Evolutionary conservation across 1,140 invertebrate genomes (phyloP).

Genomic region (Leptonema lineaticorne): DNA sequence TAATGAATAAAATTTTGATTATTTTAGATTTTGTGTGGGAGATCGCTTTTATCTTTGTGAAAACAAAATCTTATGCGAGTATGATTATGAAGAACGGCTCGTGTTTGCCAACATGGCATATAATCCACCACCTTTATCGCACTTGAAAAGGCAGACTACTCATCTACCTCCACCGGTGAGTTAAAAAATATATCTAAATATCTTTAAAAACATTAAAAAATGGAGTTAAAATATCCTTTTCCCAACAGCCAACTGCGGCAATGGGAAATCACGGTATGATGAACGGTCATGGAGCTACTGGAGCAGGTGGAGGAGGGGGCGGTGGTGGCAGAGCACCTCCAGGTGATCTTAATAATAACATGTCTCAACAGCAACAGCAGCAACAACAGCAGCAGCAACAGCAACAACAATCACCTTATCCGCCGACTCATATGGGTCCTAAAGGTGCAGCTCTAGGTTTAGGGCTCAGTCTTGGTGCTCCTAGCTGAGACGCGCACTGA

Average conservation of each 20-base stretch:
- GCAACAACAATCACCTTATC: conserved; percentile 23
- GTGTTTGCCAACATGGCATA: conserved; percentile 91
- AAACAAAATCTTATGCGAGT: conserved; percentile 96
- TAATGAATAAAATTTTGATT: conserved; percentile 17
- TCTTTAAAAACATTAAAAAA: neutral
- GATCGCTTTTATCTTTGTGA: conserved; percentile 95
- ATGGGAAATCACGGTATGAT: conserved; percentile 49
- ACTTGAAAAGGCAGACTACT: conserved; percentile 82
- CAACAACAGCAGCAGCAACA: conserved; percentile 18
- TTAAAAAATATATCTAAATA: neutral
- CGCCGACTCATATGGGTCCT: conserved; percentile 49
- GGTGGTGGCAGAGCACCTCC: conserved; percentile 45
- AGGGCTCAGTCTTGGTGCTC: conserved; percentile 51
- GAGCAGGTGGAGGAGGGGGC: conserved; percentile 19
- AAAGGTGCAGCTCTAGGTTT: conserved; percentile 35
- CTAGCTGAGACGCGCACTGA: conserved; percentile 55
- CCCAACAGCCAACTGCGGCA: conserved; percentile 50
- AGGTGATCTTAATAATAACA: conserved; percentile 57
- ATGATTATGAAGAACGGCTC: conserved; percentile 92
- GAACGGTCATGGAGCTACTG: conserved; percentile 46
- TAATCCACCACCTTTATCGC: conserved; percentile 81
- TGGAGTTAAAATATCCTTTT: neutral
- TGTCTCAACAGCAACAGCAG: conserved; percentile 56
- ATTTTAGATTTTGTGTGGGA: conserved; percentile 90
- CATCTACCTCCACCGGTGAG: conserved; percentile 50